These are phyloP conservation scores for Brachyistius frenatus DNA, from an alignment of 2,113 vertebrate genomes.

Conservation along the genomic window DNA sequence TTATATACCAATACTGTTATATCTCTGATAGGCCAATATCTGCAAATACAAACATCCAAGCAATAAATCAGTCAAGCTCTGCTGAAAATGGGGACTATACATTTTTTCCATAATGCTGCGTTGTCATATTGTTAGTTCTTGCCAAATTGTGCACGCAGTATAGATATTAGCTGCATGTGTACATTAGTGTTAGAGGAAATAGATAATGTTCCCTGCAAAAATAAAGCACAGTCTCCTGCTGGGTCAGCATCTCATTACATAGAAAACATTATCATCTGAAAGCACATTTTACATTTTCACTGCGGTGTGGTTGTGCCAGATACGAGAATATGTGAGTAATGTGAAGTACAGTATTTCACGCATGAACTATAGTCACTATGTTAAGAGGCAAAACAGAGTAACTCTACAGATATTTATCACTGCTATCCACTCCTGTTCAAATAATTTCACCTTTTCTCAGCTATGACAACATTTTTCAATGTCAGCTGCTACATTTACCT, in stretches of 20 bases:
- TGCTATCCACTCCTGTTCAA: not conserved
- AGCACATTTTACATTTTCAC: conserved; percentile 27
- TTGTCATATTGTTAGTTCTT: not conserved
- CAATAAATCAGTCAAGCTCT: not conserved
- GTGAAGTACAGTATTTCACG: not conserved
- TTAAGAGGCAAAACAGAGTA: not conserved
- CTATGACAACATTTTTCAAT: conserved; percentile 8
- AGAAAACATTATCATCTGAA: conserved; percentile 33
- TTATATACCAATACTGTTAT: too few relatives aligned
- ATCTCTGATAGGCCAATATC: too few relatives aligned
- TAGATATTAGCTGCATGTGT: conserved; percentile 13
- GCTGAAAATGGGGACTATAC: too few relatives aligned
- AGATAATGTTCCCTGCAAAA: not conserved
- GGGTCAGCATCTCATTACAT: conserved; percentile 29
- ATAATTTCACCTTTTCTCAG: conserved; percentile 17
- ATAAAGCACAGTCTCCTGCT: conserved; percentile 7
- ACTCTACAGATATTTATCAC: conserved; percentile 27
- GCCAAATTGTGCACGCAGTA: not conserved
- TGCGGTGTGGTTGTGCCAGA: conserved; percentile 24
- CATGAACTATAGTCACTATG: not conserved
- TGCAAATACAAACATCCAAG: not conserved
- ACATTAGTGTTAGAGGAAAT: not conserved
- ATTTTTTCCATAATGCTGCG: not conserved
- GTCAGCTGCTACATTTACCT: conserved; percentile 24
- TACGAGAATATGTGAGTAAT: not conserved